Evolutionary conservation across 2,888 invertebrate genomes (phyloP).

Genomic region (Meteorus cinctellus): DNA sequence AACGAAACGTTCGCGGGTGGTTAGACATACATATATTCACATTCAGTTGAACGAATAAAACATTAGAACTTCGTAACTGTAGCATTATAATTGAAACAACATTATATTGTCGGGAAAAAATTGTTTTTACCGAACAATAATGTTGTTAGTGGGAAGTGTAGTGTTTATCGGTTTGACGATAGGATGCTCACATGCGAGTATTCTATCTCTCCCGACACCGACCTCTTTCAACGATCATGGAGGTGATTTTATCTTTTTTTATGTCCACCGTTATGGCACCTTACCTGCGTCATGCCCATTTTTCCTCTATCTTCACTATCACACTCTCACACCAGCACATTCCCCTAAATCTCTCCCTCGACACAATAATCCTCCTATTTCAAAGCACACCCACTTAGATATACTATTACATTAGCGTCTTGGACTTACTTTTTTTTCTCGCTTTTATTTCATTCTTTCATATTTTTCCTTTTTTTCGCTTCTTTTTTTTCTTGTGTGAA

Average conservation of each 20-base stretch:
- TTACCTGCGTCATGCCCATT: constrained; percentile 22
- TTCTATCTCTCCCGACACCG: constrained; percentile 64
- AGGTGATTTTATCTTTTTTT: constrained; percentile 63
- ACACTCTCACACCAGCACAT: neutral
- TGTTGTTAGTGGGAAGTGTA: constrained; percentile 63
- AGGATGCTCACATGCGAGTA: constrained; percentile 65
- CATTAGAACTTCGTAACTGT: neutral
- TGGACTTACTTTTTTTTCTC: neutral
- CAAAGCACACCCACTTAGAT: neutral
- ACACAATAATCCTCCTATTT: neutral
- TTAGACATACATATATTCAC: constrained; percentile 31
- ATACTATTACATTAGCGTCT: constrained; percentile 10
- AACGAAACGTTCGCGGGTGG: constrained; percentile 45
- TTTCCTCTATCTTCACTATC: neutral
- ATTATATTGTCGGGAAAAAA: constrained; percentile 29
- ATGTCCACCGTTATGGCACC: constrained; percentile 18
- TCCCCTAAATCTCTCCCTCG: neutral
- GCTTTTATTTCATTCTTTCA: neutral
- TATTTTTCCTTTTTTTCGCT: neutral
- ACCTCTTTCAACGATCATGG: constrained; percentile 71
- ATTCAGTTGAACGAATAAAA: constrained; percentile 18
- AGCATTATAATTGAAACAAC: constrained; percentile 33
- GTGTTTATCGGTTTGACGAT: constrained; percentile 66
- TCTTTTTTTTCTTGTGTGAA: neutral
- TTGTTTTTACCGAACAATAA: constrained; percentile 49